phyloP scores from a whole-genome alignment of 2,797 vertebrate species.

The Rhynchotus rufescens region DNA sequence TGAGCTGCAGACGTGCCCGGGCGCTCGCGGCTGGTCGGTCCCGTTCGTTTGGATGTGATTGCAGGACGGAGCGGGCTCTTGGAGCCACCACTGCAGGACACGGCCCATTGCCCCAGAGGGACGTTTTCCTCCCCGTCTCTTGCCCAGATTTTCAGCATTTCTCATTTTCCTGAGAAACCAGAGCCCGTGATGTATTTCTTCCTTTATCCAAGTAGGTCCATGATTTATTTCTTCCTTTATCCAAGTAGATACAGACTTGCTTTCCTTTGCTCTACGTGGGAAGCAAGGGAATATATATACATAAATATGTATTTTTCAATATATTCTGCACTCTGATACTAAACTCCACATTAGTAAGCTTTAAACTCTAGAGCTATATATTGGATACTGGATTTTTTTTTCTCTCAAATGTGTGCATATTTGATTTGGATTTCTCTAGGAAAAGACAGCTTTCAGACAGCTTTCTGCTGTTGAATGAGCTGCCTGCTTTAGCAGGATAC shows the following conservation, averaged over 20 bases:
- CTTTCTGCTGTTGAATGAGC: no score
- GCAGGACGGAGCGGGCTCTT: neutral
- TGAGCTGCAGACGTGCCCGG: neutral
- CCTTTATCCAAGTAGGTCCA: neutral
- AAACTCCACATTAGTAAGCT: neutral
- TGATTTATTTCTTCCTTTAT: neutral
- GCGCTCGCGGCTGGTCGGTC: neutral
- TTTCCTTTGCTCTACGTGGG: neutral
- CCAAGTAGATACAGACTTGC: accelerated
- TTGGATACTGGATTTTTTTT: no score
- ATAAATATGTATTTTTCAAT: no score
- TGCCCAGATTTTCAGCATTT: neutral
- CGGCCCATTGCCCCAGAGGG: neutral
- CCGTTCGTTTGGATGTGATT: neutral
- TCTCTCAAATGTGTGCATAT: neutral
- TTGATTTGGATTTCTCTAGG: neutral
- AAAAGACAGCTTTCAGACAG: neutral
- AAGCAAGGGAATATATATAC: neutral
- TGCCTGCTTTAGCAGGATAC: neutral
- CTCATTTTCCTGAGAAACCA: neutral
- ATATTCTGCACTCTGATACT: neutral
- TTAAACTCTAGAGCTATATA: neutral
- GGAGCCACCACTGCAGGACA: accelerated
- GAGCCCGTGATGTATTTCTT: neutral
- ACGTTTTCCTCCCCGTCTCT: neutral